Evolutionary conservation across 2,797 vertebrate genomes (phyloP).

Genomic region (Crotalus adamanteus): DNA sequence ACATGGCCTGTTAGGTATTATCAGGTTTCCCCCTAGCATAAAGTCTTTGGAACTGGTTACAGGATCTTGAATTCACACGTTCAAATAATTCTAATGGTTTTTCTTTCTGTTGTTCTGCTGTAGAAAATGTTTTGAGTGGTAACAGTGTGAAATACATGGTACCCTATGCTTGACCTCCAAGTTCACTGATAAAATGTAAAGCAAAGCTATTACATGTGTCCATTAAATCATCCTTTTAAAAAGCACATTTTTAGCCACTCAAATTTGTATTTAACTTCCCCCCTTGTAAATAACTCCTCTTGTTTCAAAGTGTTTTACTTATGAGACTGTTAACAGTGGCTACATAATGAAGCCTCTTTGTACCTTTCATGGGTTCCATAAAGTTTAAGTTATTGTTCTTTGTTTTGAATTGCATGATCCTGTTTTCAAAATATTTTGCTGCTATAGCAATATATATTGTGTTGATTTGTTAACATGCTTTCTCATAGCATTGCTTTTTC

Average conservation of each 20-base stretch:
- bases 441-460: not conserved
- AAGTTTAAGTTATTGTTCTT: not conserved
- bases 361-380: not conserved
- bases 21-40: constrained; percentile 22
- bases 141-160: constrained; percentile 31
- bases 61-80: constrained; percentile 38
- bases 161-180: not conserved
- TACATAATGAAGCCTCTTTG: not conserved
- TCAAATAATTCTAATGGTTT: constrained; percentile 14
- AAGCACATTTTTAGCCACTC: constrained; percentile 10
- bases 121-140: constrained; percentile 33
- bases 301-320: constrained; percentile 36
- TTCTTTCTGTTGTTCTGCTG: constrained; percentile 47
- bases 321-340: constrained; percentile 17
- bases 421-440: constrained; percentile 46
- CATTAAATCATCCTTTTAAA: not conserved
- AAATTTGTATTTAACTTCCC: not conserved
- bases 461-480: not conserved
- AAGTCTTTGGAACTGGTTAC: constrained; percentile 41
- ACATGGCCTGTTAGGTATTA: constrained; percentile 51
- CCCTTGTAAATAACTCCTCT: constrained; percentile 11
- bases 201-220: constrained; percentile 36
- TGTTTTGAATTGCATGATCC: constrained; percentile 3
- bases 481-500: not conserved
- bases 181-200: constrained; percentile 2